Percentiles rank a stretch among this genome's conserved stretches.
phyloP scores from a whole-genome alignment of 2,797 vertebrate species.

The Typhlichthys eigenmanni region DNA sequence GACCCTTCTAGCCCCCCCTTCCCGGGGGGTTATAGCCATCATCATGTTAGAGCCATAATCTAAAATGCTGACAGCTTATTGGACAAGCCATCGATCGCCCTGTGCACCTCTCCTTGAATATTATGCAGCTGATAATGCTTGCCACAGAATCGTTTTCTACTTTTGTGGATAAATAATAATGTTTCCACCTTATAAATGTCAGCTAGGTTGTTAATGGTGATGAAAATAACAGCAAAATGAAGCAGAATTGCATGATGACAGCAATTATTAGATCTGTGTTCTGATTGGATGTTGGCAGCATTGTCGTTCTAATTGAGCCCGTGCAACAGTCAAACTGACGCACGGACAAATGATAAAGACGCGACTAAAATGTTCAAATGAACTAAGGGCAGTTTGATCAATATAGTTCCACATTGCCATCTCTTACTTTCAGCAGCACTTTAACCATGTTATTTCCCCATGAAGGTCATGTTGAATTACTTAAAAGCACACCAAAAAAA shows the following conservation, averaged over 20 bases:
- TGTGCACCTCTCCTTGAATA: constrained; percentile 63
- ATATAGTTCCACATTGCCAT: not conserved
- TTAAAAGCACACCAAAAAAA: constrained; percentile 26
- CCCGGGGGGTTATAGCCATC: constrained; percentile 68
- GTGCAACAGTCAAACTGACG: constrained; percentile 9
- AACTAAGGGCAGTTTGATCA: not conserved
- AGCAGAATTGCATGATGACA: no score
- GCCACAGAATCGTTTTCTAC: constrained; percentile 53
- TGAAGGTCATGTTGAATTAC: constrained; percentile 52
- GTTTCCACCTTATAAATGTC: constrained; percentile 9
- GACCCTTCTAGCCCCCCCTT: constrained; percentile 55
- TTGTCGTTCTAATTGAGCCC: not conserved
- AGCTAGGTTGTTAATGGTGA: not conserved
- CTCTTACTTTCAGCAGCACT: not conserved
- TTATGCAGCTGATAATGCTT: constrained; percentile 63
- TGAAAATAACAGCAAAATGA: not conserved
- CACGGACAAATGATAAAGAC: not conserved
- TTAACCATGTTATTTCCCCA: constrained; percentile 46
- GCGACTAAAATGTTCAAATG: no score
- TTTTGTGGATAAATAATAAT: constrained; percentile 52
- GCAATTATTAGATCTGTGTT: no score
- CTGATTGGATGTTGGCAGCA: not conserved
- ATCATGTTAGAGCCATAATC: constrained; percentile 73
- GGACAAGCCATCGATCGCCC: constrained; percentile 75
- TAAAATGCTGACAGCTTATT: constrained; percentile 78